phyloP scores from a whole-genome alignment of 64 coral and sea anemone species.

The Platygyra sinensis region DNA sequence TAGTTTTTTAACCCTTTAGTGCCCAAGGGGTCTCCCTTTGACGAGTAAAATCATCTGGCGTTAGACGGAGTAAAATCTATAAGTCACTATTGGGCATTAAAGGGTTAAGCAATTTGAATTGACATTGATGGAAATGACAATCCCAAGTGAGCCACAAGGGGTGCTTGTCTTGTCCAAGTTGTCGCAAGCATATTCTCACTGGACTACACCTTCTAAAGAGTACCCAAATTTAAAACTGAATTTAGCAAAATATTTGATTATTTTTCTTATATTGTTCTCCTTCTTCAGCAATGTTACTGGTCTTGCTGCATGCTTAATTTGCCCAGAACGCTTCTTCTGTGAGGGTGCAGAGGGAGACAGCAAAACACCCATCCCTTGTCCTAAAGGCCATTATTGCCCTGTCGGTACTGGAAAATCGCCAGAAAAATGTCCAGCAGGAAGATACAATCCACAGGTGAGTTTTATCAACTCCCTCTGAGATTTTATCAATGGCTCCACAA shows the following conservation, averaged over 20 bases:
- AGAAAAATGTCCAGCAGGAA: constrained; percentile 77
- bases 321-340: constrained; percentile 85
- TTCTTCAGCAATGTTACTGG: constrained; percentile 87
- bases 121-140: too few relatives aligned
- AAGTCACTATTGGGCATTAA: too few relatives aligned
- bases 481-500: too few relatives aligned
- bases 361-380: constrained; percentile 62
- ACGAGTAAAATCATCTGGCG: too few relatives aligned
- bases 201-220: neutral
- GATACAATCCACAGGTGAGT: constrained; percentile 85
- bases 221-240: neutral
- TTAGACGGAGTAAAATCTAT: too few relatives aligned
- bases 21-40: too few relatives aligned
- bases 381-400: constrained; percentile 86
- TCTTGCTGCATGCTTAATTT: constrained; percentile 74
- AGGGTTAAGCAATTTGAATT: too few relatives aligned
- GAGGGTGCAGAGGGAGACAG: constrained; percentile 48
- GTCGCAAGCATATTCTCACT: too few relatives aligned
- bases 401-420: constrained; percentile 62
- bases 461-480: neutral
- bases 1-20: too few relatives aligned
- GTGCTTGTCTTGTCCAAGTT: too few relatives aligned
- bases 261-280: neutral
- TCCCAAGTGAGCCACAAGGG: too few relatives aligned
- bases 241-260: neutral